phyloP scores from a whole-genome alignment of 1,140 invertebrate genomes.

The Apolygus lucorum region DNA sequence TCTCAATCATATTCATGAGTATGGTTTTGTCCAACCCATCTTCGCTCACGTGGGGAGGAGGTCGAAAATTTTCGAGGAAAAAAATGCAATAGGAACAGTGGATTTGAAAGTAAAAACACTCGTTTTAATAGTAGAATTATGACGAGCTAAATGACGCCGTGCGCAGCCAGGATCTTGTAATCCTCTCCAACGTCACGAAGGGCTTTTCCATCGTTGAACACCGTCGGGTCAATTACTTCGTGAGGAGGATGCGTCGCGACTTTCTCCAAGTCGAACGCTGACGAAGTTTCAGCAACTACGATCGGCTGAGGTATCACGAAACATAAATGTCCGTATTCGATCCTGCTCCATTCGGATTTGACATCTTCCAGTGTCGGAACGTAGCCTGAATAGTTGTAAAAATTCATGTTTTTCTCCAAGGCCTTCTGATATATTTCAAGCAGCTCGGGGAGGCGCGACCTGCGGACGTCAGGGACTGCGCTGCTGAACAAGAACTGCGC shows the following conservation, averaged over 20 bases:
- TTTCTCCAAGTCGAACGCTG: neutral
- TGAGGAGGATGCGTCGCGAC: neutral
- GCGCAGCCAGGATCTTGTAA: neutral
- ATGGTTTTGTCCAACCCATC: too few species aligned
- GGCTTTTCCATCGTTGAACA: neutral
- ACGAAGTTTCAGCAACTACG: neutral
- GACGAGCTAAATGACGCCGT: neutral
- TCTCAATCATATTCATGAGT: too few species aligned
- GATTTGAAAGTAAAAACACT: too few species aligned
- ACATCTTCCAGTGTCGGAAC: neutral
- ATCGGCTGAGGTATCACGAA: neutral
- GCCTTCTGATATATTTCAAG: neutral
- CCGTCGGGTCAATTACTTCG: neutral
- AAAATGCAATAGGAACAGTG: too few species aligned
- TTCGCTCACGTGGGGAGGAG: too few species aligned
- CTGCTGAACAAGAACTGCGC: neutral
- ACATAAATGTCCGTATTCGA: neutral
- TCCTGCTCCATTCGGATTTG: neutral
- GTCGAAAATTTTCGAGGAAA: too few species aligned
- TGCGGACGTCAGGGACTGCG: neutral
- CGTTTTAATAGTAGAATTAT: too few species aligned
- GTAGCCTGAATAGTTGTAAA: neutral
- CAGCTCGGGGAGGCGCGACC: neutral
- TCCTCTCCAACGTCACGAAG: neutral
- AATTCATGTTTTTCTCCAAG: neutral